These are phyloP conservation scores for Stenchaetothrips biformis DNA, from an alignment of 2,888 invertebrate species.

Conservation along the genomic window DNA sequence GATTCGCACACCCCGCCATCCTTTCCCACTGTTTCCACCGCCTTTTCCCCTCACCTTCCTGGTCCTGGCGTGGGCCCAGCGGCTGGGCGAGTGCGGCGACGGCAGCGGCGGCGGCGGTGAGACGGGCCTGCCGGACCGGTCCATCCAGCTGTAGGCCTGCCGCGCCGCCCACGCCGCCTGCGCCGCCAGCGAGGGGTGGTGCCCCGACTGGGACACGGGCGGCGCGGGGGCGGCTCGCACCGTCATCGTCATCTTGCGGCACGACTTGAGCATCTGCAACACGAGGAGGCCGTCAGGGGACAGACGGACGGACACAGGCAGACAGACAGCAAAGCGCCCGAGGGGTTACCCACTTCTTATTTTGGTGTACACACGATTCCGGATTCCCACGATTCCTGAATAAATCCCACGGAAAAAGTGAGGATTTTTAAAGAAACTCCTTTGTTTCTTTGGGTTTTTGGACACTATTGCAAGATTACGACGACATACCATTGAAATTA, in stretches of 20 bases:
- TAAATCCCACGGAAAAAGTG: no score
- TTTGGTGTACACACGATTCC: no score
- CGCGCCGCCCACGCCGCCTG: slow-evolving; percentile 52
- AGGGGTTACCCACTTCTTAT: no score
- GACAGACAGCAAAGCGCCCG: no score
- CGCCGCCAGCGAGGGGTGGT: slow-evolving; percentile 33
- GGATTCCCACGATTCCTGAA: no score
- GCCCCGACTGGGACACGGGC: slow-evolving; percentile 47
- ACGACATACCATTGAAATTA: no score
- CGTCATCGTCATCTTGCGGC: slow-evolving; percentile 82
- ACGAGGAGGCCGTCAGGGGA: slow-evolving; percentile 26
- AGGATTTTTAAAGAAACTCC: no score
- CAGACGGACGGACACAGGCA: no score
- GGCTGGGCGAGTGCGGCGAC: slow-evolving; percentile 39
- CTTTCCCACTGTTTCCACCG: no score
- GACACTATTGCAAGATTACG: no score
- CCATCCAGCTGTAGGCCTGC: slow-evolving; percentile 92
- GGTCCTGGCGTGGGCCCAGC: slow-evolving; percentile 43
- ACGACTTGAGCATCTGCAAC: slow-evolving; percentile 80
- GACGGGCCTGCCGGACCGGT: slow-evolving; percentile 81
- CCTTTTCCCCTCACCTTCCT: slow-evolving; percentile 55
- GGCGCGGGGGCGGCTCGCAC: slow-evolving; percentile 75
- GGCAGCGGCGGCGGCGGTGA: slow-evolving; percentile 61
- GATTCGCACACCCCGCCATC: no score
- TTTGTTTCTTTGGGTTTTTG: no score